These are phyloP conservation scores for Drosophila baimaii DNA, from an alignment of 1,140 invertebrate genomes.

Conservation along the genomic window DNA sequence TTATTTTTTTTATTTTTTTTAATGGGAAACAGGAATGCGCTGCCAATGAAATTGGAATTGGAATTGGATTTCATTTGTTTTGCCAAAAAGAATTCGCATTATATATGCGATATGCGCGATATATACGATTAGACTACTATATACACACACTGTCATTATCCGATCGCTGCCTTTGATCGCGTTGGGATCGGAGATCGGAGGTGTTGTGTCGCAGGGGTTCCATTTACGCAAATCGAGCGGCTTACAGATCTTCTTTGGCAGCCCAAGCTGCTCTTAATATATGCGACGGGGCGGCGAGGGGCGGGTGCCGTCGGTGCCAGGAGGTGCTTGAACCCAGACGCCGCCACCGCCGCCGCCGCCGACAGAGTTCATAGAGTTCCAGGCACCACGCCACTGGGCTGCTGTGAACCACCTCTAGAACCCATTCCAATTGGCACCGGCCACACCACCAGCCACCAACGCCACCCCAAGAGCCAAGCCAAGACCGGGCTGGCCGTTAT, in stretches of 20 bases:
- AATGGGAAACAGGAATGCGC: slow-evolving; percentile 60
- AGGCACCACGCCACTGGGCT: too few species aligned
- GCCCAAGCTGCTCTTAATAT: slow-evolving; percentile 51
- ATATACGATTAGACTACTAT: slow-evolving; percentile 48
- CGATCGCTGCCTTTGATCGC: slow-evolving; percentile 47
- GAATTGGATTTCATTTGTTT: slow-evolving; percentile 53
- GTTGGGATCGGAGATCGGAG: background rate
- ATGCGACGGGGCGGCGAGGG: slow-evolving; percentile 37
- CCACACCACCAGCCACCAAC: slow-evolving; percentile 1
- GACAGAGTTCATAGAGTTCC: slow-evolving; percentile 19
- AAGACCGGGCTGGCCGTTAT: slow-evolving; percentile 41
- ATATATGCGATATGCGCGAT: slow-evolving; percentile 39
- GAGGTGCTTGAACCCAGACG: slow-evolving; percentile 37
- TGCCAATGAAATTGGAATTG: slow-evolving; percentile 33
- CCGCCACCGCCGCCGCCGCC: too few species aligned
- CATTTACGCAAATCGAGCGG: slow-evolving; percentile 71
- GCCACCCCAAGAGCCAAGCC: background rate
- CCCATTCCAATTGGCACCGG: slow-evolving; percentile 5
- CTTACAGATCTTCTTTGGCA: slow-evolving; percentile 17
- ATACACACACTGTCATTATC: slow-evolving; percentile 38
- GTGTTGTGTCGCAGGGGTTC: slow-evolving; percentile 18
- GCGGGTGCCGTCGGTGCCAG: slow-evolving; percentile 7
- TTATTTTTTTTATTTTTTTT: background rate
- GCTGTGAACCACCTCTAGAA: background rate
- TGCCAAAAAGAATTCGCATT: slow-evolving; percentile 66